Evolutionary conservation across 2,888 invertebrate species (phyloP), one percentile per base, ranked within the genome.

Genomic region (Zaprionus obscuricornis): DNA sequence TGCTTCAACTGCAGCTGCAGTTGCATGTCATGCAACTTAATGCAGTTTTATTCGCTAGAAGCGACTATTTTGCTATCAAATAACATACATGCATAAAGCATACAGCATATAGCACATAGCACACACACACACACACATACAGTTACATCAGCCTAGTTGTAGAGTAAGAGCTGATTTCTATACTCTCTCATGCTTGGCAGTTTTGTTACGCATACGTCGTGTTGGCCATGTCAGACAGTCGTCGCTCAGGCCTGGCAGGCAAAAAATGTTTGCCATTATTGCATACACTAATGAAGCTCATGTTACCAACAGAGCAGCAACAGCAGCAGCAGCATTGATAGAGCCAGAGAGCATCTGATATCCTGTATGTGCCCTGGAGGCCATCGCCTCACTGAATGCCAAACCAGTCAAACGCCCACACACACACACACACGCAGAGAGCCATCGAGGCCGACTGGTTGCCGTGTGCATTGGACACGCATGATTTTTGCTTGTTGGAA

Each of bases 221-320:
- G 71, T 56, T 57, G 65, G 51, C 71, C 63, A 72, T 68, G 66
- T 69, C 66, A 72, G 72, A 37, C 58, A 67, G 62, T 47, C 46
- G 42, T 68, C 69, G 62, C 63, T 69, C 49, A 76, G 82, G 77
- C 81, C 82, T 84, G 78, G 83, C 83, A 82, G 85, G 78, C 85
- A 78, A 83, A 85, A 85, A 81, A 83, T 78, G 77, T 84, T 81
- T 83, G 84, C 84, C 81, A 82, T 85, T 82, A 84, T 82, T 84
- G 81, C 86, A 76, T 84, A 83, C 86, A 82, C 81, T 82, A 82
- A 83, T 86, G 86, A 81, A 84, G 86, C 82, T 83, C 86, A 84
- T 86, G 85, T 84, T 83, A 72, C 86, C 62, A 46, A 64, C 39
- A 13, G 40, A 31, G 29, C 49, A 17, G 20, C n/a, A n/a, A n/a